A percentile compares a stretch with the other conserved stretches of the same genome.
Evolutionary conservation across 2,797 vertebrate species (phyloP).

Genomic region (Hozukius guyotensis): DNA sequence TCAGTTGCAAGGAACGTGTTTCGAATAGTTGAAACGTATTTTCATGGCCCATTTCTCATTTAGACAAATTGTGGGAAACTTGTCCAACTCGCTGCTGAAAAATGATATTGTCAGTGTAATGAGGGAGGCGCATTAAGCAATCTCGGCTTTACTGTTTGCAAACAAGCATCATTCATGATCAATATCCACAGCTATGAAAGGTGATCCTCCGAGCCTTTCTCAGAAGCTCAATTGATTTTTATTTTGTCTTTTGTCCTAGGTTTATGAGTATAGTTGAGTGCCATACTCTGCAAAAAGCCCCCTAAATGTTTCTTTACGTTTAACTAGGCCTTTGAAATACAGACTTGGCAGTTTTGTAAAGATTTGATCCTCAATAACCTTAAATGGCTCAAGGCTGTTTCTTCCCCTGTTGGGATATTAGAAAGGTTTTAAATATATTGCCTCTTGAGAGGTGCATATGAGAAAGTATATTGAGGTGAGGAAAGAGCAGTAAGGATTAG

Average conservation of each 20-base stretch:
- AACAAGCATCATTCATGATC: slow-evolving; percentile 72
- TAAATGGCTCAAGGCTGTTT: slow-evolving; percentile 29
- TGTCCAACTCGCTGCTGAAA: slow-evolving; percentile 35
- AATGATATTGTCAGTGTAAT: slow-evolving; percentile 53
- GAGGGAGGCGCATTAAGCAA: slow-evolving; percentile 46
- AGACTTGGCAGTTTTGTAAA: slow-evolving; percentile 1
- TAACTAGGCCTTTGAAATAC: neutral
- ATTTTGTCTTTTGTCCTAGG: slow-evolving; percentile 30
- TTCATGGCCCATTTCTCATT: slow-evolving; percentile 42
- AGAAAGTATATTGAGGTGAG: neutral
- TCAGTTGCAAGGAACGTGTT: slow-evolving; percentile 19
- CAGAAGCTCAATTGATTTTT: slow-evolving; percentile 57
- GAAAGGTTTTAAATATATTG: slow-evolving; percentile 22
- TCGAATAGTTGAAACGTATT: slow-evolving; percentile 31
- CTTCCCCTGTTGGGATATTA: slow-evolving; percentile 9
- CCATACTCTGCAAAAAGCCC: neutral
- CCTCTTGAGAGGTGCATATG: slow-evolving; percentile 13
- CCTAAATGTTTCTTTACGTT: neutral
- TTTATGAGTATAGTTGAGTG: slow-evolving; percentile 34
- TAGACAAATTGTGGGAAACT: slow-evolving; percentile 46
- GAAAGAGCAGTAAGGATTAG: neutral
- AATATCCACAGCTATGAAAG: slow-evolving; percentile 65
- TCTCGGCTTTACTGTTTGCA: slow-evolving; percentile 63
- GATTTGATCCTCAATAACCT: slow-evolving; percentile 43
- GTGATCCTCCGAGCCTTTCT: slow-evolving; percentile 56